A percentile compares a stretch with the other conserved stretches of the same genome.
phyloP scores from a whole-genome alignment of 2,797 vertebrate species.

The Ptychadena robeensis region DNA sequence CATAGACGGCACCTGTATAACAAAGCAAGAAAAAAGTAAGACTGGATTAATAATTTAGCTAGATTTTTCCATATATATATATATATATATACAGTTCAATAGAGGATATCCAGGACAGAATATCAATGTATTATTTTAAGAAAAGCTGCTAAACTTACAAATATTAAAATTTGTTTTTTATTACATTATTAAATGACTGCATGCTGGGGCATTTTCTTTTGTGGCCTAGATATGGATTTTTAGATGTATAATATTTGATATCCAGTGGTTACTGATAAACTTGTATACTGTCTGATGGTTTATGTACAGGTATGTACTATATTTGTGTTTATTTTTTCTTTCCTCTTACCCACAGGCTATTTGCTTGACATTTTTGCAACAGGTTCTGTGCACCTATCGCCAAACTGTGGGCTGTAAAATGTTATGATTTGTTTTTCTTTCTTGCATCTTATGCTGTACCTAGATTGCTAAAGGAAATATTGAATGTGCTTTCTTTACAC shows the following conservation, averaged over 20 bases:
- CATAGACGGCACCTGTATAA: too few relatives aligned
- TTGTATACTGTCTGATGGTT: background rate
- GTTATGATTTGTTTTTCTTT: background rate
- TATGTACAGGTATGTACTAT: background rate
- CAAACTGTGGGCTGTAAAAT: background rate
- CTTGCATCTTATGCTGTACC: conserved; percentile 5
- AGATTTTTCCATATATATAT: too few relatives aligned
- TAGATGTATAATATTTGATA: background rate
- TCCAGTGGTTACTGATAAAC: background rate
- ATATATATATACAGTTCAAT: too few relatives aligned
- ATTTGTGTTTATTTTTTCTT: background rate
- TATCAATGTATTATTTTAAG: too few relatives aligned
- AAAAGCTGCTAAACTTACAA: too few relatives aligned
- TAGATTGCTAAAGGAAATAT: conserved; percentile 8
- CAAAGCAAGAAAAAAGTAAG: too few relatives aligned
- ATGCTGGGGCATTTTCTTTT: background rate
- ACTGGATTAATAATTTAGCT: too few relatives aligned
- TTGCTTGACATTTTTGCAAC: conserved; percentile 11
- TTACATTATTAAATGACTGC: background rate
- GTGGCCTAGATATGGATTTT: too few relatives aligned
- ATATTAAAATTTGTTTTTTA: too few relatives aligned
- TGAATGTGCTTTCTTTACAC: conserved; percentile 23
- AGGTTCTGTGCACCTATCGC: background rate
- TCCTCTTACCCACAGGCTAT: background rate
- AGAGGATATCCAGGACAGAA: too few relatives aligned